Percentiles rank a stretch among this genome's conserved stretches.
These are phyloP conservation scores for Rhorus exstirpatorius DNA, from an alignment of 2,888 invertebrate genomes.

Conservation along the genomic window DNA sequence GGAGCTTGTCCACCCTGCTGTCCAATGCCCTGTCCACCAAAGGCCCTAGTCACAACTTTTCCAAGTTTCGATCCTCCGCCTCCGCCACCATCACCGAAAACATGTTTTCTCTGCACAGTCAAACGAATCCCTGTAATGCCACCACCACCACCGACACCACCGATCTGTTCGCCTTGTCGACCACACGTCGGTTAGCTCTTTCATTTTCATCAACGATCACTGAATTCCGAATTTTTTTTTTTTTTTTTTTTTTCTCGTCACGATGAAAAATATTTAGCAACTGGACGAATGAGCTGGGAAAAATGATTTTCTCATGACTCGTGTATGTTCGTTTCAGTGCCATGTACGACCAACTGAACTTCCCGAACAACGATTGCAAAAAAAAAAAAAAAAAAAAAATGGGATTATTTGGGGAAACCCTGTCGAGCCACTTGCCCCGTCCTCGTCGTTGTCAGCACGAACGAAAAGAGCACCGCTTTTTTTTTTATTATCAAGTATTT, in stretches of 20 bases:
- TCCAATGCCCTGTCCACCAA: conserved; percentile 76
- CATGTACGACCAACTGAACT: conserved; percentile 43
- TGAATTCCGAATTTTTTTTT: neutral
- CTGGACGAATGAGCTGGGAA: too few species aligned
- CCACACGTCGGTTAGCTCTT: conserved; percentile 58
- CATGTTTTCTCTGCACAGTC: conserved; percentile 71
- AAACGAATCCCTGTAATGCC: conserved; percentile 75
- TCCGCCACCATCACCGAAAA: conserved; percentile 66
- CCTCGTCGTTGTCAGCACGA: conserved; percentile 60
- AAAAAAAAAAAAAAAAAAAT: neutral
- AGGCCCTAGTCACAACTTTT: conserved; percentile 72
- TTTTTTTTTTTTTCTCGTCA: neutral
- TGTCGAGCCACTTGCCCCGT: conserved; percentile 46
- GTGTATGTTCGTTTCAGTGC: conserved; percentile 32
- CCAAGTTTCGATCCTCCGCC: conserved; percentile 66
- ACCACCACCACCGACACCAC: conserved; percentile 75
- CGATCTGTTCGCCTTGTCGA: conserved; percentile 72
- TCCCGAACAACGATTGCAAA: neutral
- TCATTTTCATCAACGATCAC: neutral
- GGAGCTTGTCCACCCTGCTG: conserved; percentile 75
- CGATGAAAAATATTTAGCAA: too few species aligned
- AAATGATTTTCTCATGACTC: neutral
- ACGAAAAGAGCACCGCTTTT: conserved; percentile 66
- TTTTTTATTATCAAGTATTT: conserved; percentile 67
- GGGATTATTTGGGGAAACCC: conserved; percentile 34